A percentile compares a stretch with the other conserved stretches of the same genome.
Conservation (phyloP, 1,140 invertebrate genomes). For the Platyura marginata region DNA sequence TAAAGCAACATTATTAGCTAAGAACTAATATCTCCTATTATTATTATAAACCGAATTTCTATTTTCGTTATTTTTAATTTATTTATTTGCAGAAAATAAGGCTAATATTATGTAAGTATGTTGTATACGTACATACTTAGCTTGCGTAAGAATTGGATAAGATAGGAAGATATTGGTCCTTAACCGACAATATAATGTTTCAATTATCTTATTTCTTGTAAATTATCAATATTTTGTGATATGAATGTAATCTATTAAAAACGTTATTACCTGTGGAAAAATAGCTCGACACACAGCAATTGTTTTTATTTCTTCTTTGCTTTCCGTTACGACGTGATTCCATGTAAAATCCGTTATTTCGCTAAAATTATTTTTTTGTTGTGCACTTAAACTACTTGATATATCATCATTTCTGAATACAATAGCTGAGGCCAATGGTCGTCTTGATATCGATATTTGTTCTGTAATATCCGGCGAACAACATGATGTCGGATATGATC, state of each 20-base stretch:
- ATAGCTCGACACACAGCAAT: slow-evolving; percentile 15
- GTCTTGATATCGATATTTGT: slow-evolving; percentile 4
- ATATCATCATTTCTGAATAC: slow-evolving; percentile 3
- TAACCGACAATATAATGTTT: too few relatives aligned
- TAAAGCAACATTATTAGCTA: too few relatives aligned
- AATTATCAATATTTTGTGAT: neutral
- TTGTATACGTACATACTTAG: too few relatives aligned
- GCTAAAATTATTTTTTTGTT: slow-evolving; percentile 2
- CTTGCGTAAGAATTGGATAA: too few relatives aligned
- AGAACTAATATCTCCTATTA: too few relatives aligned
- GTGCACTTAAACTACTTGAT: neutral
- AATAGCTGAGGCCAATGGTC: slow-evolving; percentile 5
- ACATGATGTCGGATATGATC: slow-evolving; percentile 5
- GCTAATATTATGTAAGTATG: too few relatives aligned
- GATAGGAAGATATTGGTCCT: too few relatives aligned
- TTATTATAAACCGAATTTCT: too few relatives aligned
- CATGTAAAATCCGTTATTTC: slow-evolving; percentile 4
- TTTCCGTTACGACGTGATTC: slow-evolving; percentile 3
- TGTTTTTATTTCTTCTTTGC: slow-evolving; percentile 1
- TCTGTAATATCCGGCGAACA: slow-evolving; percentile 2
- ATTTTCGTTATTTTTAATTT: too few relatives aligned
- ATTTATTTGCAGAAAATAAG: too few relatives aligned
- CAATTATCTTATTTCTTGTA: too few relatives aligned
- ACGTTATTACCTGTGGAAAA: slow-evolving; percentile 9
- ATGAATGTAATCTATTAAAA: neutral